Percentiles rank a stretch among this genome's conserved stretches.
These are phyloP conservation scores for Urocynchramus pylzowi DNA, from an alignment of 2,113 vertebrate species.

Conservation along the genomic window DNA sequence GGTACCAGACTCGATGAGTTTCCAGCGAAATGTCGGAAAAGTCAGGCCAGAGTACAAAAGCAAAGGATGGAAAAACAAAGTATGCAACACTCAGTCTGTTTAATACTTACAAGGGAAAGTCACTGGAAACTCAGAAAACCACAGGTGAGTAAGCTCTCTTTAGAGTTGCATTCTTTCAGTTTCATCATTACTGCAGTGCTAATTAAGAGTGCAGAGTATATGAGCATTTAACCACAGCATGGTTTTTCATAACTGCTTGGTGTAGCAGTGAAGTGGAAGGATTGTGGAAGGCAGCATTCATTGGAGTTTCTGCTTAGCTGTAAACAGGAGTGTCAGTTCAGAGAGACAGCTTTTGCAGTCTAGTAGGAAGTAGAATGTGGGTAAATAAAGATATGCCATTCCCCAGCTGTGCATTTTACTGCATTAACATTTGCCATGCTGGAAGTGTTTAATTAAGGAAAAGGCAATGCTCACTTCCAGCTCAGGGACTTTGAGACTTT, in stretches of 20 bases:
- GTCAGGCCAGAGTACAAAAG: slow-evolving; percentile 99
- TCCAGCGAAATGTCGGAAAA: slow-evolving; percentile 99
- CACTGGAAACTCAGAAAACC: slow-evolving; percentile 98
- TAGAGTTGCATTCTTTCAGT: neutral
- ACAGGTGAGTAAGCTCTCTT: slow-evolving; percentile 81
- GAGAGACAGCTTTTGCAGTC: neutral
- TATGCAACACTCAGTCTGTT: slow-evolving; percentile 99
- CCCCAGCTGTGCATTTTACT: neutral
- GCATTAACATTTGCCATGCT: neutral
- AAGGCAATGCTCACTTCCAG: neutral
- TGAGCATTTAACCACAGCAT: neutral
- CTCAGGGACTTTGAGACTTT: neutral
- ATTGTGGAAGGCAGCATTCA: neutral
- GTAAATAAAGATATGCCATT: neutral
- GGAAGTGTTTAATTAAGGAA: neutral
- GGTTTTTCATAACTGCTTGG: neutral
- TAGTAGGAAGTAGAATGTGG: neutral
- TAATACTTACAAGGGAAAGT: slow-evolving; percentile 99
- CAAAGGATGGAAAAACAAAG: slow-evolving; percentile 99
- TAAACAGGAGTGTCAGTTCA: neutral
- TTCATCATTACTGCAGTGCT: neutral
- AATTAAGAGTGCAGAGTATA: neutral
- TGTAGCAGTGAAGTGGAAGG: neutral
- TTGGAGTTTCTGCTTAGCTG: neutral
- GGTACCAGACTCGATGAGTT: slow-evolving; percentile 98